A percentile compares a stretch with the other conserved stretches of the same genome.
Evolutionary conservation across 2,113 vertebrate genomes (phyloP).

Genomic region (Microcebus ravelobensis): DNA sequence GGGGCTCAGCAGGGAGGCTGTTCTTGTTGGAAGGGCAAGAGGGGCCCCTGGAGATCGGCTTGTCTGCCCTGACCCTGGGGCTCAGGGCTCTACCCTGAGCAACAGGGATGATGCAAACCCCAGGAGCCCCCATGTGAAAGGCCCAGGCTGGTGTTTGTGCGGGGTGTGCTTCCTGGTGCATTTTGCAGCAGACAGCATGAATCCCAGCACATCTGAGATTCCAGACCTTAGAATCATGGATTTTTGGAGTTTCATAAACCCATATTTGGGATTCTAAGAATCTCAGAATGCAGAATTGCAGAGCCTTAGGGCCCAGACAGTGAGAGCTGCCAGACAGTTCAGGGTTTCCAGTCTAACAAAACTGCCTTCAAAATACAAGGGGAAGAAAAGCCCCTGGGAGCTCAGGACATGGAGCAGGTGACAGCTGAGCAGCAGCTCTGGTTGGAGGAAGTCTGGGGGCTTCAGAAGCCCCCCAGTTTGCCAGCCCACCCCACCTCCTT

Average conservation of each 20-base stretch:
- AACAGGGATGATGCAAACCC: too few relatives aligned
- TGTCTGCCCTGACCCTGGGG: accelerated
- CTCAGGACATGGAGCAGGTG: neutral
- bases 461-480: neutral
- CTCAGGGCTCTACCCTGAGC: neutral
- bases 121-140: neutral
- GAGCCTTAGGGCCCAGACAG: neutral
- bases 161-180: neutral
- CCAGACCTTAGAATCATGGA: neutral
- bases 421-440: neutral
- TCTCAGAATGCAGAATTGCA: neutral
- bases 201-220: neutral
- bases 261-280: neutral
- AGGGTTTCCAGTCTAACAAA: neutral
- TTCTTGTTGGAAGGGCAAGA: neutral
- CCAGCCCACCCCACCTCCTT: neutral
- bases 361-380: neutral
- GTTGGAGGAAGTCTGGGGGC: neutral
- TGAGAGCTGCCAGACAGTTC: neutral
- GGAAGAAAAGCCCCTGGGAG: neutral
- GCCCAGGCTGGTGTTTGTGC: neutral
- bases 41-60: neutral
- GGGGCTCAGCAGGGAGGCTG: neutral
- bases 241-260: neutral
- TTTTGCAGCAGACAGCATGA: neutral